Percentiles rank a stretch among this genome's conserved stretches.
phyloP scores from a whole-genome alignment of 1,140 invertebrate genomes.

The Cardiocondyla obscurior region DNA sequence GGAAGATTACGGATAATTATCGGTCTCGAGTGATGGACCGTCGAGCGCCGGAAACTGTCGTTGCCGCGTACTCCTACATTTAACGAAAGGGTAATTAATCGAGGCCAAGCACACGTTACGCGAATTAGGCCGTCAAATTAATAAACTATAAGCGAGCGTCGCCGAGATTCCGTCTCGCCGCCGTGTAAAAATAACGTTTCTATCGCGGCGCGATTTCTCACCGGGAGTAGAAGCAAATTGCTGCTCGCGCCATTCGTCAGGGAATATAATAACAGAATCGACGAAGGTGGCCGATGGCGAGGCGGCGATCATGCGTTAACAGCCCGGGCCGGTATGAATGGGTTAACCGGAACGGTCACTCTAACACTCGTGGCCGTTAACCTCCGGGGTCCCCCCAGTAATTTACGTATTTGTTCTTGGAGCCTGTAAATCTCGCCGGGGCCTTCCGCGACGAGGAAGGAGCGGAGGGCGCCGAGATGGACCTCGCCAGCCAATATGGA shows the following conservation, averaged over 20 bases:
- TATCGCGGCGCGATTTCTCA: not conserved
- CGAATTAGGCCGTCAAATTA: not conserved
- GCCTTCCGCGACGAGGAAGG: slow-evolving; percentile 43
- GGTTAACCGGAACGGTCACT: slow-evolving; percentile 61
- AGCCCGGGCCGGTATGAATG: slow-evolving; percentile 28
- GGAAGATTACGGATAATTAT: slow-evolving; percentile 30
- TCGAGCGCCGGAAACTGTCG: not conserved
- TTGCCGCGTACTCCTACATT: not conserved
- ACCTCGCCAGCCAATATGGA: slow-evolving; percentile 82
- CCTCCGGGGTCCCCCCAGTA: slow-evolving; percentile 76
- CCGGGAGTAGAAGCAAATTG: not conserved
- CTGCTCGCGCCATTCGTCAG: not conserved
- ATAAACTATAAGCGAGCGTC: not conserved
- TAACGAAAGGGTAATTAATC: not conserved
- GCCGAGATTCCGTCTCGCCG: not conserved
- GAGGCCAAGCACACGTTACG: not conserved
- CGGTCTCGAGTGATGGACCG: not conserved
- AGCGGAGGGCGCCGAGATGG: slow-evolving; percentile 71
- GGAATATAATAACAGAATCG: not conserved
- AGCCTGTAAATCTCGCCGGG: slow-evolving; percentile 80
- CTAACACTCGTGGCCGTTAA: slow-evolving; percentile 76
- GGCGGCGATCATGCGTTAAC: slow-evolving; percentile 2
- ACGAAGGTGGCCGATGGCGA: not conserved
- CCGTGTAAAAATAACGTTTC: not conserved
- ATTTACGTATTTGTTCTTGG: slow-evolving; percentile 84